These are phyloP conservation scores for Colaptes auratus DNA, from an alignment of 2,113 vertebrate genomes.

Conservation along the genomic window DNA sequence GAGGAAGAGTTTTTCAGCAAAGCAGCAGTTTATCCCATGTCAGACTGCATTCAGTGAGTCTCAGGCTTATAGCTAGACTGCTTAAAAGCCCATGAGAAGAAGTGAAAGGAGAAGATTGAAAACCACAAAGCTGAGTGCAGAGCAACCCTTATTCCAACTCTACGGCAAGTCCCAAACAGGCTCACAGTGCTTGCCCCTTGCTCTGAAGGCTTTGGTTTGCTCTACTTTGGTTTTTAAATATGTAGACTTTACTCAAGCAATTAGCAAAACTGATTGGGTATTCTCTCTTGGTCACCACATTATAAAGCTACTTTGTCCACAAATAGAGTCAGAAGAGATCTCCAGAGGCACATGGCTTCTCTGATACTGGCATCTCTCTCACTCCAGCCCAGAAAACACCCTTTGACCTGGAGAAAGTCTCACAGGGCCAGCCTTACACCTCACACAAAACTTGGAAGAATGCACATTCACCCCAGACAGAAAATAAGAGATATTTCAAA, in stretches of 20 bases:
- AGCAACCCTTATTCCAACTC: background rate
- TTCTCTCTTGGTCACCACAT: background rate
- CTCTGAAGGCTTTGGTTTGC: background rate
- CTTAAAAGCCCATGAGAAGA: background rate
- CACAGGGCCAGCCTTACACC: background rate
- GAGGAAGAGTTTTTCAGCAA: background rate
- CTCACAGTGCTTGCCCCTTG: background rate
- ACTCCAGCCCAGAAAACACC: fast-evolving
- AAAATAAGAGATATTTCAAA: slow-evolving; percentile 11
- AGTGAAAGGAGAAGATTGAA: background rate
- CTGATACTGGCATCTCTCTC: background rate
- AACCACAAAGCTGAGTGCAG: background rate
- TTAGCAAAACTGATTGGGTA: background rate
- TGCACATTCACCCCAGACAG: slow-evolving; percentile 1
- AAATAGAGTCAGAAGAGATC: background rate
- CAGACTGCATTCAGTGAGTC: background rate
- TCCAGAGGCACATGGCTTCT: fast-evolving
- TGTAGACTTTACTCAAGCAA: fast-evolving
- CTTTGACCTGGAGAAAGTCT: background rate
- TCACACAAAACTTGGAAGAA: background rate
- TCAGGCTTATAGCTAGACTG: background rate
- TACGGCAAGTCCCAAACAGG: background rate
- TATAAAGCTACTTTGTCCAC: background rate
- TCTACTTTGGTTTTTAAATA: background rate
- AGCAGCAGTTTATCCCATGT: background rate